Percentiles rank a stretch among this genome's conserved stretches.
phyloP scores from a whole-genome alignment of 2,113 vertebrate species.

The Gavialis gangeticus region DNA sequence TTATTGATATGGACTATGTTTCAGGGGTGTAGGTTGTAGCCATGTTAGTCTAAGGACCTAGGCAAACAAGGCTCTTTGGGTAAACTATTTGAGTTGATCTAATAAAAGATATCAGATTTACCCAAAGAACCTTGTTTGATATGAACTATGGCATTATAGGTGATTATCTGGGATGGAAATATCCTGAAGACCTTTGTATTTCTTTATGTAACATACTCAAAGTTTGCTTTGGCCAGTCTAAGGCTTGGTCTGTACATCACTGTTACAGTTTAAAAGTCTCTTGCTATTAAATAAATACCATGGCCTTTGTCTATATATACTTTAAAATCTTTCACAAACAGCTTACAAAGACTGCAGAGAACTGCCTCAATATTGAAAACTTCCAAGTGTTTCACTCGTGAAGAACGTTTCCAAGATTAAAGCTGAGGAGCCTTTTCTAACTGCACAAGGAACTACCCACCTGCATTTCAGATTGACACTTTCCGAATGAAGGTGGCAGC shows the following conservation, averaged over 20 bases:
- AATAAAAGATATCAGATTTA: no score
- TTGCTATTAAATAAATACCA: constrained; percentile 55
- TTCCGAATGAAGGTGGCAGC: background rate
- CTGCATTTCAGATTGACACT: background rate
- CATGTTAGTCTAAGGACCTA: no score
- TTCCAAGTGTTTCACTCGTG: background rate
- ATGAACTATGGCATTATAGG: background rate
- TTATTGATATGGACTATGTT: no score
- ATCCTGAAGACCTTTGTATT: background rate
- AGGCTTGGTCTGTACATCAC: background rate
- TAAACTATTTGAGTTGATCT: no score
- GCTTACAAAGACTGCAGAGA: background rate
- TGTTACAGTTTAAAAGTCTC: constrained; percentile 14
- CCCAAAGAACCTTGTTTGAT: no score
- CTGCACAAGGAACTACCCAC: background rate
- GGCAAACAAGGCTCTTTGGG: no score
- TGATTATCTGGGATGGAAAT: background rate
- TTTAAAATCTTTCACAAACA: background rate
- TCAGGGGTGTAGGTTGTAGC: no score
- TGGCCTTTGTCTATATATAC: constrained; percentile 34
- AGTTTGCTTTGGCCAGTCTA: constrained; percentile 3
- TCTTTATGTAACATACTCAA: background rate
- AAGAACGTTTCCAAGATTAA: background rate
- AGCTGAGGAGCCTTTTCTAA: background rate
- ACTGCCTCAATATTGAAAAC: constrained; percentile 24